Conservation (phyloP, 2,888 invertebrate species). For the Perithous albicinctus region DNA sequence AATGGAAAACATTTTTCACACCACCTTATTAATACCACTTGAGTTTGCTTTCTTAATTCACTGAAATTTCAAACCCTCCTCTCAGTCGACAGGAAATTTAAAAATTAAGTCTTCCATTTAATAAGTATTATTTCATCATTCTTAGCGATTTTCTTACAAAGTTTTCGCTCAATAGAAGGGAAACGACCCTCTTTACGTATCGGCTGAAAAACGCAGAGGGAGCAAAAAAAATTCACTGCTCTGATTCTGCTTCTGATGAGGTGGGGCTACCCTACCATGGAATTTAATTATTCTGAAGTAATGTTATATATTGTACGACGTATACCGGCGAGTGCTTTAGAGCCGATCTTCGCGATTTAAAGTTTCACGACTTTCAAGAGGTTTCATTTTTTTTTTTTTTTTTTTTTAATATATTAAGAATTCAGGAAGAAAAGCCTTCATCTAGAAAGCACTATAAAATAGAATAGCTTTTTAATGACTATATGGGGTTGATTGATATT, state of each 20-base stretch:
- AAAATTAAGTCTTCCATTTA: neutral
- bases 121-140: neutral
- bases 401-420: too few species aligned
- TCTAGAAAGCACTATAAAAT: neutral
- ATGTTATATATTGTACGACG: slow-evolving; percentile 47
- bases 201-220: neutral
- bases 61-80: neutral
- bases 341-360: neutral
- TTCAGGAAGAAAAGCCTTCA: neutral
- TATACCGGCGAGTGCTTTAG: neutral
- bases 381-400: neutral
- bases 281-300: slow-evolving; percentile 50
- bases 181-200: neutral
- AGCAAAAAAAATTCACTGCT: slow-evolving; percentile 14
- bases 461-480: neutral
- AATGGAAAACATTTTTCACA: neutral
- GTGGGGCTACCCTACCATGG: slow-evolving; percentile 14
- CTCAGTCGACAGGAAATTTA: neutral
- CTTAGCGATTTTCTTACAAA: neutral
- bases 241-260: neutral
- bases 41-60: neutral
- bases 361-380: neutral
- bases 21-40: too few species aligned
- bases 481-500: too few species aligned
- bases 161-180: neutral